Base-by-base conservation (phyloP, 2,888 invertebrate species). In the Drosophila algonquin region DNA sequence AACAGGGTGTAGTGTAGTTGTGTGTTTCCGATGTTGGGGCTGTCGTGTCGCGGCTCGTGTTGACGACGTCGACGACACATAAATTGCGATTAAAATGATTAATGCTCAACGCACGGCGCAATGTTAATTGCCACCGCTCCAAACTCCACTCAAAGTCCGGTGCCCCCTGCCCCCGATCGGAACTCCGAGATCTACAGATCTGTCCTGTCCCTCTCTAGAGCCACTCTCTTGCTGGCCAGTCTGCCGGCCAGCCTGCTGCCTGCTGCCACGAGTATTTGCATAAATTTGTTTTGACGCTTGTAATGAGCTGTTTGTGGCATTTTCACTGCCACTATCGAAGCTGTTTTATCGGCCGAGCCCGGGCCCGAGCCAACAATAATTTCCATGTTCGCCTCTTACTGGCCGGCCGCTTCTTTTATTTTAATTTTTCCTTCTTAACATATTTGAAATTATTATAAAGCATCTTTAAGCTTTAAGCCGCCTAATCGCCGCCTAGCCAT, bases 41-140 rank as follows among this genome's bases (percentile, higher is more conserved):
- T 78, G 76, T 75, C 81, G 65, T 76, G 80, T 67, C 75, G 60
- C 75, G 60, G 77, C 69, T 75, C 74, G 76, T 81, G 87, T 80
- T 81, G 88, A 88, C 79, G 84, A 79, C 79, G 81, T 70, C 77
- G 77, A 76, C 77, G 89, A 89, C 90, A 90, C 82, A 84, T 87
- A 88, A 91, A 90, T 90, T 90, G 90, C 90, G 90, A 90, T 90
- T 90, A 90, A 90, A 91, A 90, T 91, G 90, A 91, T 90, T 90
- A 90, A 90, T 90, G 90, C 82, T 80, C 81, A 89, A 80, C 81
- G 87, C 83, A 87, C 88, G 77, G 89, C 87, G 87, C 85, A 90
- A 91, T 91, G 91, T 91, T 90, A 90, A 90, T 91, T 90, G 91
- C 89, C 88, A 76, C 80, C 71, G 70, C 65, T 75, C 70, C 77